phyloP scores from a whole-genome alignment of 2,113 vertebrate species.

The Alligator mississippiensis region DNA sequence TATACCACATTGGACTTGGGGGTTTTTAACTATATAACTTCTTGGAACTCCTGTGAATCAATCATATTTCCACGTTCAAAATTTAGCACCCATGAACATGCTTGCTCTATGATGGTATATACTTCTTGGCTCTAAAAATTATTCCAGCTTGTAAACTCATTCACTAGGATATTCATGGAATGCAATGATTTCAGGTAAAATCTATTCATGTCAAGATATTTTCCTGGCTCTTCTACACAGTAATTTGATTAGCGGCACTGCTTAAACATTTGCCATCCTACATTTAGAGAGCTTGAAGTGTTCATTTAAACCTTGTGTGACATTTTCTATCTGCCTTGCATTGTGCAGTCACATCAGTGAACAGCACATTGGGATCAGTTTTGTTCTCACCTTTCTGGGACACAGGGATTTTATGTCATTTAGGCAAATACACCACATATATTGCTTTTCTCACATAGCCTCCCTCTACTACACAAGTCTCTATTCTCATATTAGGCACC shows the following conservation, averaged over 20 bases:
- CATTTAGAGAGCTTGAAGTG: background rate
- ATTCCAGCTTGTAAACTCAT: background rate
- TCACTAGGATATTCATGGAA: background rate
- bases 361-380: background rate
- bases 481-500: background rate
- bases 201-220: background rate
- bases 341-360: background rate
- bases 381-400: background rate
- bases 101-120: background rate
- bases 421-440: background rate
- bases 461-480: background rate
- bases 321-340: background rate
- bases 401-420: background rate
- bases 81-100: background rate
- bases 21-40: background rate
- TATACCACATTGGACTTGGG: background rate
- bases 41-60: background rate
- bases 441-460: background rate
- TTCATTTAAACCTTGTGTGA: background rate
- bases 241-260: background rate
- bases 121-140: background rate
- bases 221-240: background rate
- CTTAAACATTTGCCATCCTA: background rate
- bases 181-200: background rate
- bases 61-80: conserved; percentile 12